Percentiles rank a stretch among this genome's conserved stretches.
Conservation (phyloP, 1,140 invertebrate species). For the Atta cephalotes region DNA sequence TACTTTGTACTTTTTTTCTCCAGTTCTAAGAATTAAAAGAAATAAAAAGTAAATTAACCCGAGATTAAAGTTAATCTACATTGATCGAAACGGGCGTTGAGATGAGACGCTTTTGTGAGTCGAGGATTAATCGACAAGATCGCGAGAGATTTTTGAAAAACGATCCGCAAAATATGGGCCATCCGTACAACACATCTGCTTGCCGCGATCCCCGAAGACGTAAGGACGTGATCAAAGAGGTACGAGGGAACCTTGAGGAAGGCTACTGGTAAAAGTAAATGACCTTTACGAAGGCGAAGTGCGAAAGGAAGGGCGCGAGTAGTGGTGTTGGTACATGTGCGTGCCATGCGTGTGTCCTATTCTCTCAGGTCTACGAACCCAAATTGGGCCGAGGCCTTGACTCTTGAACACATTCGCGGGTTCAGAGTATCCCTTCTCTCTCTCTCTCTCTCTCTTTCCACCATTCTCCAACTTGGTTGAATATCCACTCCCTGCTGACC, state of each 20-base stretch:
- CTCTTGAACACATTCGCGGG: slow-evolving; percentile 63
- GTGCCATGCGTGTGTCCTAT: slow-evolving; percentile 76
- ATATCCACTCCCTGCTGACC: slow-evolving; percentile 49
- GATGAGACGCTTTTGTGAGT: neutral
- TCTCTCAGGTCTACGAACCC: slow-evolving; percentile 82
- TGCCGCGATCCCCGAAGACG: slow-evolving; percentile 10
- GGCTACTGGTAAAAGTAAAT: slow-evolving; percentile 84
- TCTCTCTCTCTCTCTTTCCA: neutral
- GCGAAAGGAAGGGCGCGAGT: slow-evolving; percentile 21
- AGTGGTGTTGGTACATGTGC: neutral
- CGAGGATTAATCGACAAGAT: neutral
- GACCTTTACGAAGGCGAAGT: slow-evolving; percentile 78
- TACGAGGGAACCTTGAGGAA: slow-evolving; percentile 66
- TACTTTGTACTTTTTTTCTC: no score
- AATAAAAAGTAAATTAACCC: no score
- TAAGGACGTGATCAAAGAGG: slow-evolving; percentile 43
- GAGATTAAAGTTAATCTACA: no score
- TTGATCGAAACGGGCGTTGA: no score
- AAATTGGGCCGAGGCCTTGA: slow-evolving; percentile 84
- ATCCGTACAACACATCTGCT: slow-evolving; percentile 15
- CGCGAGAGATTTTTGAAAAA: neutral
- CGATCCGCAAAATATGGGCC: neutral
- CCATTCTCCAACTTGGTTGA: slow-evolving; percentile 30
- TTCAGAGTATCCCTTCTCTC: slow-evolving; percentile 11
- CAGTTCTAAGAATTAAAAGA: no score